Evolutionary conservation across 1,140 invertebrate genomes (phyloP).

Genomic region (Odontomachus brunneus): DNA sequence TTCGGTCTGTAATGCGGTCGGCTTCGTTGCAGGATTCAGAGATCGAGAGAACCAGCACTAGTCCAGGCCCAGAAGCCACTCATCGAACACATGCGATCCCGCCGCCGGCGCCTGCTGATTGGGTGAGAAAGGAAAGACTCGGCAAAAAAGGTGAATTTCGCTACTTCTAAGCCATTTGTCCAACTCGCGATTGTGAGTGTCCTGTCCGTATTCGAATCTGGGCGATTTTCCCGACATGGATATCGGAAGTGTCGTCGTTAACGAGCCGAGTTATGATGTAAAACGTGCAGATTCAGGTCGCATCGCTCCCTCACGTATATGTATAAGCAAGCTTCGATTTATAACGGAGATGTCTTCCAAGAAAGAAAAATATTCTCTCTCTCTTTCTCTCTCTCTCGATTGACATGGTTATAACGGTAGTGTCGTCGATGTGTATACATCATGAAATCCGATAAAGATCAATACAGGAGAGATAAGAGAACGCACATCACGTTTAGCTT

Average conservation of each 20-base stretch:
- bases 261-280: background rate
- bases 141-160: conserved; percentile 98
- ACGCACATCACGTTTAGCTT: conserved; percentile 19
- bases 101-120: conserved; percentile 89
- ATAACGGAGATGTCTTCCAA: conserved; percentile 44
- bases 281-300: conserved; percentile 6
- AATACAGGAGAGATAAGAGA: conserved; percentile 26
- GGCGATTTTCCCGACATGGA: background rate
- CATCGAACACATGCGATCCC: conserved; percentile 85
- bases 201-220: background rate
- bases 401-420: background rate
- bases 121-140: conserved; percentile 94
- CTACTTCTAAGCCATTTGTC: conserved; percentile 91
- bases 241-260: background rate
- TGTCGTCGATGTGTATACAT: background rate
- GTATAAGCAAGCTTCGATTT: conserved; percentile 18
- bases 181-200: conserved; percentile 7
- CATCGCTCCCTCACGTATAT: background rate
- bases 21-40: conserved; percentile 83
- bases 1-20: background rate
- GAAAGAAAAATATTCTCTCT: conserved; percentile 17
- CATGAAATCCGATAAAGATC: conserved; percentile 13
- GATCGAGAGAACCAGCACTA: conserved; percentile 83
- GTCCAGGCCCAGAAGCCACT: conserved; percentile 83
- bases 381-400: conserved; percentile 19